A percentile compares a stretch with the other conserved stretches of the same genome.
These are phyloP conservation scores for Macroramphosus scolopax DNA, from an alignment of 2,797 vertebrate genomes.

Conservation along the genomic window DNA sequence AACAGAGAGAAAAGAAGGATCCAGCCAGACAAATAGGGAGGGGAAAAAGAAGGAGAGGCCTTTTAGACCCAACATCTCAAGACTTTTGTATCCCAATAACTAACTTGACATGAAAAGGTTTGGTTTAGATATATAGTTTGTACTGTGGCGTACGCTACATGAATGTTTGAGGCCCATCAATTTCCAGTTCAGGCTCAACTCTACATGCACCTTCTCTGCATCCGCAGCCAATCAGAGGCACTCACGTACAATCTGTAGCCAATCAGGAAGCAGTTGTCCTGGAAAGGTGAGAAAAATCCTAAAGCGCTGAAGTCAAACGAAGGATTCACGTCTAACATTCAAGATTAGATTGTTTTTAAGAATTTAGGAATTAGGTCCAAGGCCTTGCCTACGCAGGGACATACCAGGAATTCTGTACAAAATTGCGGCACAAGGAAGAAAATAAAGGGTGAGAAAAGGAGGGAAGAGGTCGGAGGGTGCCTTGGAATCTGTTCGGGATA, in stretches of 20 bases:
- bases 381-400: not conserved
- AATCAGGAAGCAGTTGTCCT: constrained; percentile 15
- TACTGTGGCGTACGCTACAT: no score
- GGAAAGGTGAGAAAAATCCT: constrained; percentile 14
- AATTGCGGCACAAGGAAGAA: not conserved
- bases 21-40: constrained; percentile 13
- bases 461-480: not conserved
- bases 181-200: constrained; percentile 27
- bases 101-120: constrained; percentile 4
- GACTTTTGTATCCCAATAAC: constrained; percentile 1
- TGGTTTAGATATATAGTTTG: constrained; percentile 1
- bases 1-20: constrained; percentile 18
- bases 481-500: constrained; percentile 4
- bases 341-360: not conserved
- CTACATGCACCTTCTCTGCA: not conserved
- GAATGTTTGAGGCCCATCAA: no score
- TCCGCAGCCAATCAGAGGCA: constrained; percentile 22
- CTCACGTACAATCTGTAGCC: constrained; percentile 4
- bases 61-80: constrained; percentile 29
- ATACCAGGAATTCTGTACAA: not conserved
- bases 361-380: constrained; percentile 1
- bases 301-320: not conserved
- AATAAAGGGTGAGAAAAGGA: not conserved
- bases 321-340: not conserved
- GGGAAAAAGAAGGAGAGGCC: constrained; percentile 19